Evolutionary conservation across 2,113 vertebrate genomes (phyloP), one percentile per base, ranked within the genome.

Genomic region (Leptodactylus fuscus): DNA sequence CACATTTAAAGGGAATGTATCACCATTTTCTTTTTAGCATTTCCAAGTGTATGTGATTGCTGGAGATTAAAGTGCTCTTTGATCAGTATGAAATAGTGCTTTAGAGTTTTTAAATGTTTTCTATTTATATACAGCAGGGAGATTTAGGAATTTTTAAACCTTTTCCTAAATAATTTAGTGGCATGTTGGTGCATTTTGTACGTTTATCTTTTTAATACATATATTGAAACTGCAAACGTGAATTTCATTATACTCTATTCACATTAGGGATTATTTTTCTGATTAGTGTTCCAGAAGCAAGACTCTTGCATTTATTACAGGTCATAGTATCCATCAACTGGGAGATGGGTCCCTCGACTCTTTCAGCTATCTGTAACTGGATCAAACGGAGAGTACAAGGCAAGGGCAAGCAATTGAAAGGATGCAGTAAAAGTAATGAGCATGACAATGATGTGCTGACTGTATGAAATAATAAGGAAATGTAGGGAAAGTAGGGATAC

Each of bases 341-440:
- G 60, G 76, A 55, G 49, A 85, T 85, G 51, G 73, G 73, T 85
- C 83, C 76, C 83, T 62, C 32, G 76, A 60, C 83, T 80, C 48
- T 70, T 69, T n/a, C 38, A 69, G 34, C 46, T 55, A n/a, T 58
- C 83, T 48, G 49, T 80, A 67, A 78, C 46, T 69, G 60, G 29
- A 16, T 58, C 36, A 51, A 80, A 10, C 38, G 58, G 41, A 85
- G 74, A 69, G 48, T 70, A 80, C 65, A 46, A 41, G 49, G 24
- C 62, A 85, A 85, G 83, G 76, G 77, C 83, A 79, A 70, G 34
- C 60, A 44, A 36, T 38, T 46, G 24, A 49, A 70, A 55, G 22
- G 24, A 67, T 34, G 65, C 65, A 80, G 80, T 85, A 85, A 85
- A 69, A 85, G 83, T 80, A 80, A 80, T 85, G 49, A 80, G 76